These are phyloP conservation scores for Mesochorus sp. DNA, from an alignment of 2,888 invertebrate genomes.

Conservation along the genomic window DNA sequence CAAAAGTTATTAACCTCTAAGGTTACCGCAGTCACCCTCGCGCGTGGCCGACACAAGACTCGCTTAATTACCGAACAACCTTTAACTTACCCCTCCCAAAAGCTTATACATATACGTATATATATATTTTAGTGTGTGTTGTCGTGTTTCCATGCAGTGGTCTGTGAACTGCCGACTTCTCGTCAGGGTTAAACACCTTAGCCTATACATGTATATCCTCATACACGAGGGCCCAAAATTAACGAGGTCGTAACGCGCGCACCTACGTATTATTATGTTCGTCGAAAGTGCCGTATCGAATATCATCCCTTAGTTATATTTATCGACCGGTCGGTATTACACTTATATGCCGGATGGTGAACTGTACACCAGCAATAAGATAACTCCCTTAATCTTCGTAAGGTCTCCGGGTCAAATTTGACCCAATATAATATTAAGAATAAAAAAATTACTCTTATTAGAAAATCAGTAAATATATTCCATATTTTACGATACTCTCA, in stretches of 20 bases:
- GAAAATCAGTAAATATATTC: too few relatives aligned
- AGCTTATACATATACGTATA: not conserved
- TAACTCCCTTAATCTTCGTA: not conserved
- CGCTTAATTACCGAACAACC: constrained; percentile 78
- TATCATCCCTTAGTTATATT: constrained; percentile 26
- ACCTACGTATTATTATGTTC: constrained; percentile 34
- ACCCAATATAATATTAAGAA: too few relatives aligned
- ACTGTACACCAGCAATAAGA: not conserved
- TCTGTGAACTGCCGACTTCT: constrained; percentile 38
- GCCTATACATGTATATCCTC: not conserved
- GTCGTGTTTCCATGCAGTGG: not conserved
- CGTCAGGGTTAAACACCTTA: constrained; percentile 31
- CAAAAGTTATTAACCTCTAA: constrained; percentile 80
- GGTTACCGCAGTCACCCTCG: constrained; percentile 78
- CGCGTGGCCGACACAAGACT: constrained; percentile 71
- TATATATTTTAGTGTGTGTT: too few relatives aligned
- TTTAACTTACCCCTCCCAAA: constrained; percentile 66
- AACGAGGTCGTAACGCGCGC: constrained; percentile 58
- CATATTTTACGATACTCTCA: too few relatives aligned
- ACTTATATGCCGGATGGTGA: not conserved
- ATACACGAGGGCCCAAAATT: constrained; percentile 45
- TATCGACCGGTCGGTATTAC: too few relatives aligned
- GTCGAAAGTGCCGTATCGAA: constrained; percentile 46
- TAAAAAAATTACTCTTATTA: too few relatives aligned
- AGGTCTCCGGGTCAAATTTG: too few relatives aligned